phyloP scores from a whole-genome alignment of 2,888 invertebrate species.

The Melangyna quadrimaculata region DNA sequence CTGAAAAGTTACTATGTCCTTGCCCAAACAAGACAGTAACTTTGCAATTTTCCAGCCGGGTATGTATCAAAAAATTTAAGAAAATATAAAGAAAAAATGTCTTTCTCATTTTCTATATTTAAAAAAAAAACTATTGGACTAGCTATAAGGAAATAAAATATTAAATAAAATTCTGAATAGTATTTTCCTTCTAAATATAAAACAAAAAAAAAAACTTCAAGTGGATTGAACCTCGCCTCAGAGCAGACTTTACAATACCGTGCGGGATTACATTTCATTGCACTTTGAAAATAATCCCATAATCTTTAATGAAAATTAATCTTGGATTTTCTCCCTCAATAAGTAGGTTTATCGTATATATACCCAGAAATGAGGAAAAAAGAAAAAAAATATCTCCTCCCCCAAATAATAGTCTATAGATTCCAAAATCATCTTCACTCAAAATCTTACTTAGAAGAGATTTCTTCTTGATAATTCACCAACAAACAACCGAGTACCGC shows the following conservation, averaged over 20 bases:
- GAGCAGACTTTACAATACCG: not conserved
- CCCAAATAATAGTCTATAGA: not conserved
- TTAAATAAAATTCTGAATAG: not conserved
- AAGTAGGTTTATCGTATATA: too few relatives aligned
- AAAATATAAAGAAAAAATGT: too few relatives aligned
- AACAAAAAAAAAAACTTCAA: not conserved
- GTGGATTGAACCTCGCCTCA: not conserved
- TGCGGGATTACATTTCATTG: constrained; percentile 25
- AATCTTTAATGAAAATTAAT: constrained; percentile 40
- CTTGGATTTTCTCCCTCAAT: constrained; percentile 12
- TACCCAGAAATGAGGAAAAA: not conserved
- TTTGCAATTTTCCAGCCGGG: too few relatives aligned
- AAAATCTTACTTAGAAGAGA: not conserved
- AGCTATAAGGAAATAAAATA: not conserved
- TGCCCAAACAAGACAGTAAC: too few relatives aligned
- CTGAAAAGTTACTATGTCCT: too few relatives aligned
- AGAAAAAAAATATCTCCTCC: not conserved
- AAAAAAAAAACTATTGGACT: too few relatives aligned
- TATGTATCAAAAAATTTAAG: too few relatives aligned
- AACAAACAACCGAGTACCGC: constrained; percentile 23
- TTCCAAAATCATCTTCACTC: not conserved
- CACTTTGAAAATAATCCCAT: constrained; percentile 45
- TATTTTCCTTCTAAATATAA: not conserved
- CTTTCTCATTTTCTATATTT: too few relatives aligned
- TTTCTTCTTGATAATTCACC: not conserved